Evolutionary conservation across 2,113 vertebrate species (phyloP).

Genomic region (Colinus virginianus): DNA sequence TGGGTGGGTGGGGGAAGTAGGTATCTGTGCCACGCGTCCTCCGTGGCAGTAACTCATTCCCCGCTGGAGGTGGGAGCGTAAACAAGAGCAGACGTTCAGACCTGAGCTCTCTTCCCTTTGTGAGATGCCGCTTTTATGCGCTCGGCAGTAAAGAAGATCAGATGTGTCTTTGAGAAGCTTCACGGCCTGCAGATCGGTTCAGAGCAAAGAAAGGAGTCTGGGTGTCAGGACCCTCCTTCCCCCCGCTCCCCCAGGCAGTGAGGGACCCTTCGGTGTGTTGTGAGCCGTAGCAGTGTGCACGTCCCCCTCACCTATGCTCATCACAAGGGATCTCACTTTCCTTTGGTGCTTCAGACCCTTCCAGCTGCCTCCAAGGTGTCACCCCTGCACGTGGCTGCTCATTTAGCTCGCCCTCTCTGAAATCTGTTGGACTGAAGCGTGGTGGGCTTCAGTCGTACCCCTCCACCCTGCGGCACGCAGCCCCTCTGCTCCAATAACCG

Average conservation of each 20-base stretch:
- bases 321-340: background rate
- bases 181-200: background rate
- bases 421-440: background rate
- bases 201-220: background rate
- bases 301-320: background rate
- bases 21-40: background rate
- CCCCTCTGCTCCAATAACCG: background rate
- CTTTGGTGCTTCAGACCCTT: fast-evolving
- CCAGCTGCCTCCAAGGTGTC: background rate
- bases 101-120: background rate
- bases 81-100: slow-evolving; percentile 2
- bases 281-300: background rate
- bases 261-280: fast-evolving
- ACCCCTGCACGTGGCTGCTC: background rate
- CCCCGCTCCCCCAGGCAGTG: background rate
- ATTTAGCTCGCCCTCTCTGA: background rate
- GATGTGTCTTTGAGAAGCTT: background rate
- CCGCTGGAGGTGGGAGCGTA: background rate
- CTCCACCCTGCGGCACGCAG: background rate
- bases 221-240: background rate
- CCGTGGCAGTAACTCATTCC: background rate
- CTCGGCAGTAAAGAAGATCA: background rate
- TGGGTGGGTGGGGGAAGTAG: background rate
- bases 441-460: background rate
- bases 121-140: slow-evolving; percentile 14